Evolutionary conservation across 2,797 vertebrate species (phyloP).

Genomic region (Leontopithecus rosalia): DNA sequence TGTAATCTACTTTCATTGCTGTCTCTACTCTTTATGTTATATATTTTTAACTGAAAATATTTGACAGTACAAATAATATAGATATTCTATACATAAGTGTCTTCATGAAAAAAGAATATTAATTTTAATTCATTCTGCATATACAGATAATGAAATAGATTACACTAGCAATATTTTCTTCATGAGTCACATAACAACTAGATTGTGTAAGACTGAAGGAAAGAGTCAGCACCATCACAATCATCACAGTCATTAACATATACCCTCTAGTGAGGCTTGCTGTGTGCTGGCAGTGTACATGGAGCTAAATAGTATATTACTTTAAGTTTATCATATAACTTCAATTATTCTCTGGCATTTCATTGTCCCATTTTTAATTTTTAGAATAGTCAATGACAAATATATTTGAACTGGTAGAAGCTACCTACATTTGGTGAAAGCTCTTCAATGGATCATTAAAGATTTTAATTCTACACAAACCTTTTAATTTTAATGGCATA

Average conservation of each 20-base stretch:
- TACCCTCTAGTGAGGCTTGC: not conserved
- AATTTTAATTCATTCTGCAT: not conserved
- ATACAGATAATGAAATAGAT: not conserved
- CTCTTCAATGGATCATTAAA: not conserved
- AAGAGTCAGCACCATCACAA: not conserved
- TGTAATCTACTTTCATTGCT: not conserved
- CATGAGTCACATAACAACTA: not conserved
- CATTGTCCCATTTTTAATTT: not conserved
- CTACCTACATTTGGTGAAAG: not conserved
- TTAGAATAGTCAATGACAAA: conserved; percentile 13
- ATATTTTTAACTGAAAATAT: conserved; percentile 39
- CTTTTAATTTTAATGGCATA: conserved; percentile 49
- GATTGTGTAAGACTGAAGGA: not conserved
- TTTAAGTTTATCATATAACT: not conserved
- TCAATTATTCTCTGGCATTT: not conserved
- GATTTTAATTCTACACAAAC: not conserved
- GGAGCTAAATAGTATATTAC: not conserved
- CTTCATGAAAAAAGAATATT: not conserved
- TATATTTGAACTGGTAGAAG: not conserved
- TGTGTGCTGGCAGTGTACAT: not conserved
- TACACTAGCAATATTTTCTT: not conserved
- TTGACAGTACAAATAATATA: not conserved
- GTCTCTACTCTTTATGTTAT: not conserved
- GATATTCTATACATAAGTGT: not conserved
- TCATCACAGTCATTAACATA: not conserved